These are phyloP conservation scores for Serrognathus titanus DNA, from an alignment of 2,888 invertebrate species.

Conservation along the genomic window DNA sequence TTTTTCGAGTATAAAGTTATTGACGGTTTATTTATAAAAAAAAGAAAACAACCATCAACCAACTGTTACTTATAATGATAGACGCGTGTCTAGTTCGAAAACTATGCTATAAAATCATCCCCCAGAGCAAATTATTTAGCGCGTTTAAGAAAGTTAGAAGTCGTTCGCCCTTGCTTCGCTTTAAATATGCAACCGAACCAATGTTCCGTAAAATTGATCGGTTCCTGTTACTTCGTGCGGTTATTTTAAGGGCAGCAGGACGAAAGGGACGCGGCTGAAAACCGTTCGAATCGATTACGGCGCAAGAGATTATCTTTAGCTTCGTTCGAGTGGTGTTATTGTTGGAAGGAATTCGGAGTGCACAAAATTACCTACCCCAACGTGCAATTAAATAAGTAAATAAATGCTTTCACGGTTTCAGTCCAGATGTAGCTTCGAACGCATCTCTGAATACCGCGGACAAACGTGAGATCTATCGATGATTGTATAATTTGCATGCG, in stretches of 20 bases:
- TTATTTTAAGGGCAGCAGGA: constrained; percentile 18
- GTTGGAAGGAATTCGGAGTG: no score
- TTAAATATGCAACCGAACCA: constrained; percentile 35
- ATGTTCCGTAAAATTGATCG: constrained; percentile 50
- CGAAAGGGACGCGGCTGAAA: constrained; percentile 17
- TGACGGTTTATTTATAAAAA: no score
- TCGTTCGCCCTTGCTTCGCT: constrained; percentile 24
- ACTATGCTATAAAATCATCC: background rate
- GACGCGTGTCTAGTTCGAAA: constrained; percentile 1
- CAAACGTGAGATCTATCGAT: constrained; percentile 43
- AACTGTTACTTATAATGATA: background rate
- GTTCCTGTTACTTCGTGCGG: constrained; percentile 37
- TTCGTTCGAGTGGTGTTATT: background rate
- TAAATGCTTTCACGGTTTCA: background rate
- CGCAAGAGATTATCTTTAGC: background rate
- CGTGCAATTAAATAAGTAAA: no score
- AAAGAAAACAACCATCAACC: background rate
- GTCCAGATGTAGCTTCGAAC: background rate
- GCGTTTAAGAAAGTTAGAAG: constrained; percentile 18
- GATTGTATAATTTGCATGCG: constrained; percentile 30
- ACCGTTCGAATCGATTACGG: constrained; percentile 26
- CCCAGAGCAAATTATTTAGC: constrained; percentile 13
- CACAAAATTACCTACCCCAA: no score
- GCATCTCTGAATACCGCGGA: constrained; percentile 42
- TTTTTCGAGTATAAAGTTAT: no score